phyloP scores from a whole-genome alignment of 2,113 vertebrate species.

The Microtus richardsoni region DNA sequence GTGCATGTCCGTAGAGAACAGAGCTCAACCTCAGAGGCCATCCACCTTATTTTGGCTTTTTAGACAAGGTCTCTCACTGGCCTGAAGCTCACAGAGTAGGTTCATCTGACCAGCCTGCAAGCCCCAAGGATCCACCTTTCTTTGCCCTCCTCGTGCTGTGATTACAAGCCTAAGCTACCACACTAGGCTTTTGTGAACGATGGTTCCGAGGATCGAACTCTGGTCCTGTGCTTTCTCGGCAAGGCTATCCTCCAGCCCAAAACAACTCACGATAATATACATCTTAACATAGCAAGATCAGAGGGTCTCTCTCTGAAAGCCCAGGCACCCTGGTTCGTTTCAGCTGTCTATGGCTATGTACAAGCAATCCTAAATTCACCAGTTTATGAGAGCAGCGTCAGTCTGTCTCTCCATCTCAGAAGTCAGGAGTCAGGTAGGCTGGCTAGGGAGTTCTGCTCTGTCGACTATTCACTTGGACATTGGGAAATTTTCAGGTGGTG shows the following conservation, averaged over 20 bases:
- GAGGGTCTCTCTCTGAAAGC: neutral
- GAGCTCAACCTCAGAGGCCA: neutral
- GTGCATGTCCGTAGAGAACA: no score
- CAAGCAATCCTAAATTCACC: neutral
- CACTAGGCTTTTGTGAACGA: neutral
- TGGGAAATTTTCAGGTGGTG: neutral
- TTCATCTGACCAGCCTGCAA: neutral
- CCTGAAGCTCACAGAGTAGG: neutral
- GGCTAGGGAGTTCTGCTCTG: neutral
- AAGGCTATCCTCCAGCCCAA: neutral
- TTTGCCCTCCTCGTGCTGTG: neutral
- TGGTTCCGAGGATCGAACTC: no score
- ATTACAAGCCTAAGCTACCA: neutral
- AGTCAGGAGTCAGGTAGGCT: neutral
- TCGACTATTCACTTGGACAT: accelerated
- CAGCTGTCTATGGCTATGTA: no score
- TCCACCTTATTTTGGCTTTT: neutral
- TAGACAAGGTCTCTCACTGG: neutral
- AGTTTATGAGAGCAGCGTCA: neutral
- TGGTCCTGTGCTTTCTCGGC: neutral
- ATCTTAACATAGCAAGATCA: neutral
- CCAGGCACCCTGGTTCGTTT: neutral
- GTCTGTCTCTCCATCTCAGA: neutral
- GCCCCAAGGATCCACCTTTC: neutral
- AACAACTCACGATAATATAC: neutral